These are phyloP conservation scores for Cosmorhoe ocellata DNA, from an alignment of 2,888 invertebrate genomes.

Conservation along the genomic window DNA sequence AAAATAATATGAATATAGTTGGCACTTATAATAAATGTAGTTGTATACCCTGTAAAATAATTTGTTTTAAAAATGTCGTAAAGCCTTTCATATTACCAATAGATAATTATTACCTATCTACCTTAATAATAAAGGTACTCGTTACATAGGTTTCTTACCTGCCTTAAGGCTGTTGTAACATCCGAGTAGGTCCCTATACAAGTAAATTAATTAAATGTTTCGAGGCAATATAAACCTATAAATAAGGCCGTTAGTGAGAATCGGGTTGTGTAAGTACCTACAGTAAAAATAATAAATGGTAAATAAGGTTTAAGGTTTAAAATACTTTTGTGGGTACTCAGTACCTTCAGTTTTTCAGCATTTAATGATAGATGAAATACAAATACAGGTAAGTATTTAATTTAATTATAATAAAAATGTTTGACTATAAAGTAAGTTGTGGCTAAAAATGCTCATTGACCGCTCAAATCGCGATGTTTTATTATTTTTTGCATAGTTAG, in stretches of 20 bases:
- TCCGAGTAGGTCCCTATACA: conserved; percentile 16
- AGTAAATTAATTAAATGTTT: conserved; percentile 26
- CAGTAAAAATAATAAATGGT: conserved; percentile 16
- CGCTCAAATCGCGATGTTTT: too few species aligned
- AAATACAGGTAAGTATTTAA: too few species aligned
- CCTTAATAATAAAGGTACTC: conserved; percentile 15
- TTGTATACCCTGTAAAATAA: too few species aligned
- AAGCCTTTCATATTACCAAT: conserved; percentile 1
- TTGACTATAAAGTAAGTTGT: too few species aligned
- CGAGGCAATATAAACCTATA: conserved; percentile 20
- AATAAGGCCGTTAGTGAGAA: conserved; percentile 17
- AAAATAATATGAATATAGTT: too few species aligned
- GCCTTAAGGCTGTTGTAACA: conserved; percentile 22
- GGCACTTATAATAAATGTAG: too few species aligned
- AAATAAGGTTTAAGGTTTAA: not conserved
- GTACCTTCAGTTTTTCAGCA: too few species aligned
- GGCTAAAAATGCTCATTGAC: too few species aligned
- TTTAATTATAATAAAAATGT: too few species aligned
- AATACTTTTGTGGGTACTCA: too few species aligned
- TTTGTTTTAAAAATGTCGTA: conserved; percentile 1
- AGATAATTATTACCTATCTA: conserved; percentile 13
- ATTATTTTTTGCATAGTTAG: too few species aligned
- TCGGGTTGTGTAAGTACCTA: conserved; percentile 4
- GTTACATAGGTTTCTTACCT: conserved; percentile 20
- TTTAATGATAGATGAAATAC: too few species aligned